Evolutionary conservation across 2,113 vertebrate species (phyloP).

Genomic region (Lepisosteus oculatus): DNA sequence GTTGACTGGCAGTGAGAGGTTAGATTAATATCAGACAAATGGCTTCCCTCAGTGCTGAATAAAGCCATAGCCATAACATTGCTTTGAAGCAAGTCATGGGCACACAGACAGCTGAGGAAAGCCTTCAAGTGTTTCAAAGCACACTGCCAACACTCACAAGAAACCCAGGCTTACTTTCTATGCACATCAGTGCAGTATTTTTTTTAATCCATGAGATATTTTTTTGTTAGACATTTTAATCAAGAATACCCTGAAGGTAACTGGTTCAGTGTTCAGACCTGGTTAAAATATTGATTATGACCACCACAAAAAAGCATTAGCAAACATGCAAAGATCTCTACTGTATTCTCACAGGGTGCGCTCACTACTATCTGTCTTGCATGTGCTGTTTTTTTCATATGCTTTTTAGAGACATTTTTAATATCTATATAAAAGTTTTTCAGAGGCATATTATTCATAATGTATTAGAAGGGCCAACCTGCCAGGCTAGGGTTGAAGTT

Average conservation of each 20-base stretch:
- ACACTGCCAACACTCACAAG: not conserved
- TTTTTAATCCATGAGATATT: constrained; percentile 14
- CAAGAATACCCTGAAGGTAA: constrained; percentile 30
- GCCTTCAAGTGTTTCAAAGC: constrained; percentile 18
- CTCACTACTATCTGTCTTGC: too few species aligned
- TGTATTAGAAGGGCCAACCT: too few species aligned
- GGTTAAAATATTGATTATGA: constrained; percentile 34
- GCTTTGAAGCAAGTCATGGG: constrained; percentile 13
- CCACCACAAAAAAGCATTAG: constrained; percentile 9
- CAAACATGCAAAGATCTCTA: too few species aligned
- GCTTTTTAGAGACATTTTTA: too few species aligned
- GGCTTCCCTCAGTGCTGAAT: constrained; percentile 29
- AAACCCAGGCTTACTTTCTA: too few species aligned
- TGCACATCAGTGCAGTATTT: too few species aligned
- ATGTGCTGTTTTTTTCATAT: too few species aligned
- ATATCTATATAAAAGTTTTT: too few species aligned
- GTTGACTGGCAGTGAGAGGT: not conserved
- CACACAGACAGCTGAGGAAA: constrained; percentile 20
- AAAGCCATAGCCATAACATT: constrained; percentile 18
- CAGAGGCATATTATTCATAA: too few species aligned
- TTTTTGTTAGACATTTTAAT: constrained; percentile 25
- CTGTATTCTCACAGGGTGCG: too few species aligned
- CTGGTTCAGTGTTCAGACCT: constrained; percentile 16
- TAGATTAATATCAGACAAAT: constrained; percentile 10
- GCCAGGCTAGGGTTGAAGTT: too few species aligned